Base-by-base conservation (phyloP, 2,113 vertebrate species). In the Osmerus eperlanus region DNA sequence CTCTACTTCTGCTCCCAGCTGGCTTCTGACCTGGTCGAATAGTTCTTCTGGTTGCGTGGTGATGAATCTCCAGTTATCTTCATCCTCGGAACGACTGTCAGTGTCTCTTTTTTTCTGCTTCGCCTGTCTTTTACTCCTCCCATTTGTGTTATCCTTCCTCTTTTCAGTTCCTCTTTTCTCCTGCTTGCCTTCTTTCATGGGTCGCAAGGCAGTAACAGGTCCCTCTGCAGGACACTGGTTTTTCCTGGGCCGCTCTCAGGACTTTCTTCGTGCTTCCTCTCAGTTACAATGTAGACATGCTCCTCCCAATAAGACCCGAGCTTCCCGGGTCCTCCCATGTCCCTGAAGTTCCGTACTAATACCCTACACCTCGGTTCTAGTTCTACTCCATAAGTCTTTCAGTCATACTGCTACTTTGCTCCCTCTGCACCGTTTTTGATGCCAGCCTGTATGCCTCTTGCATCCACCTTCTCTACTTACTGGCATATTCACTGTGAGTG, bases 241-340 rank as follows among this genome's bases (percentile, higher is more conserved):
- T 54, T 53, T 9, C 66, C 66, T 55, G 52, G 19, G 21, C 66
- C 52, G 14, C 66, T 68, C 66, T 68, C 66, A 3, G 52, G 63
- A 55, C 66, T 68, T 12, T 67, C 66, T 23, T 65, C 25, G 28
- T 53, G 0, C 16, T 68, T 68, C 52, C 21, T 68, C 12, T 67
- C 47, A 13, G 41, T 25, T 11, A 60, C 64, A 29, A 28, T 0
- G 0, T 72, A 32, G 14, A 64, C 75, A 70, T 73, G 65, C 11
- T 74, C 77, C 79, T 79, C 80, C 29, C 66, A 76, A 28, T 19
- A 72, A 72, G 71, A 71, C 68, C 11, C 71, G 53, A 62, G 15
- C 73, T 81, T 79, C 8, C 69, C 58, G 25, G 63, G 54, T 32
- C 71, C 29, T 63, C 71, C 62, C 77, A n/a, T 54, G 8, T 70